phyloP scores from a whole-genome alignment of 2,888 invertebrate genomes.

The Acrocyrtus sp. region DNA sequence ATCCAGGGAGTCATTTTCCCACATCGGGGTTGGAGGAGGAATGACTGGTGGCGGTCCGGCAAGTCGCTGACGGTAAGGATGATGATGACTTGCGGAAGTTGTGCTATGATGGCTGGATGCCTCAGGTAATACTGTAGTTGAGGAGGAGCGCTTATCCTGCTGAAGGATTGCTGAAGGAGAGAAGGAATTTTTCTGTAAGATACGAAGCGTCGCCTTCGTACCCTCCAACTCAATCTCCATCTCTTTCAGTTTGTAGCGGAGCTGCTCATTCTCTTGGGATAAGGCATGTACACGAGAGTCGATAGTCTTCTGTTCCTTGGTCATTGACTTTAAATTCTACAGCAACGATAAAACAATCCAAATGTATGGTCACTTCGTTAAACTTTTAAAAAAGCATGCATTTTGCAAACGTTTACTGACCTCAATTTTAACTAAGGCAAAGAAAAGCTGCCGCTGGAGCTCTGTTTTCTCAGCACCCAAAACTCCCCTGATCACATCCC shows the following conservation, averaged over 20 bases:
- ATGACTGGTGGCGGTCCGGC: constrained; percentile 6
- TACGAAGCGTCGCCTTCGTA: constrained; percentile 60
- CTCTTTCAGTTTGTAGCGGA: constrained; percentile 61
- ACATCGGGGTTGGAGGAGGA: constrained; percentile 24
- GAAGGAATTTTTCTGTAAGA: constrained; percentile 55
- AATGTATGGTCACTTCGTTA: background rate
- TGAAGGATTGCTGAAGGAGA: constrained; percentile 5
- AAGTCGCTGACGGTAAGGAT: constrained; percentile 22
- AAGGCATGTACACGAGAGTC: constrained; percentile 45
- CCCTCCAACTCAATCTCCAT: constrained; percentile 62
- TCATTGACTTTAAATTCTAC: constrained; percentile 48
- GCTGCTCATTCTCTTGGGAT: constrained; percentile 61
- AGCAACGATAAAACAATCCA: constrained; percentile 15
- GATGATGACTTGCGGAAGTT: constrained; percentile 15
- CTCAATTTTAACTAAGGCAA: constrained; percentile 58
- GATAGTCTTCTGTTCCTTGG: constrained; percentile 49
- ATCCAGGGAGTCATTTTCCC: constrained; percentile 49
- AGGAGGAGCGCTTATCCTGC: constrained; percentile 15
- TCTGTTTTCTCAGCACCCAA: constrained; percentile 51
- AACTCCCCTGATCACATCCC: constrained; percentile 53
- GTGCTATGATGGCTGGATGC: constrained; percentile 25
- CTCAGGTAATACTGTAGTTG: constrained; percentile 51
- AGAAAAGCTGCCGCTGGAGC: constrained; percentile 58
- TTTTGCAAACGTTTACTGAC: constrained; percentile 23
- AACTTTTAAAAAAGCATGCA: background rate